Evolutionary conservation across 2,888 invertebrate species (phyloP).

Genomic region (Lysandra coridon): DNA sequence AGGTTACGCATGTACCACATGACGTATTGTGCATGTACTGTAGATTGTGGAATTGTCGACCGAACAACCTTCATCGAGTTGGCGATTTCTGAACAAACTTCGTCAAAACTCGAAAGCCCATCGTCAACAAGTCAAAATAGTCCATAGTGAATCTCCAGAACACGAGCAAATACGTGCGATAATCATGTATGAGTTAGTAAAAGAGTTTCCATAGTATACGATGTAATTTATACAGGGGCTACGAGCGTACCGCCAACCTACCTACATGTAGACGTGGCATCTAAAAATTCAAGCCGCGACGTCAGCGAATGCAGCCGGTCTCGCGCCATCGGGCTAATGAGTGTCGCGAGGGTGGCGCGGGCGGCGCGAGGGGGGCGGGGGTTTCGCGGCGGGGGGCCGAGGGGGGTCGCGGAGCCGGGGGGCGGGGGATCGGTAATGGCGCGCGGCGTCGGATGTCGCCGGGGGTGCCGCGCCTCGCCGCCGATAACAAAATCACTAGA

Average conservation of each 20-base stretch:
- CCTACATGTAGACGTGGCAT: slow-evolving; percentile 41
- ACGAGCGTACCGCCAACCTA: slow-evolving; percentile 37
- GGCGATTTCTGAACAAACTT: not conserved
- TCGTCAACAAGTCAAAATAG: not conserved
- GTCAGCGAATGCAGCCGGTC: slow-evolving; percentile 62
- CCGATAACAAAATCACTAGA: slow-evolving; percentile 80
- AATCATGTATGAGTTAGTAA: not conserved
- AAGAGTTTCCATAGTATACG: not conserved
- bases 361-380: slow-evolving; percentile 44
- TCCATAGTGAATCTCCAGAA: not conserved
- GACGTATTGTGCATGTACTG: not conserved
- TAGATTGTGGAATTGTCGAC: not conserved
- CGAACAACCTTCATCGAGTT: not conserved
- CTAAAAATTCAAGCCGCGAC: slow-evolving; percentile 68
- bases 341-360: slow-evolving; percentile 48
- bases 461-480: slow-evolving; percentile 67
- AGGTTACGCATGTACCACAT: not conserved
- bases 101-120: not conserved
- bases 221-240: not conserved
- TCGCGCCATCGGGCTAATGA: slow-evolving; percentile 69
- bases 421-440: slow-evolving; percentile 63
- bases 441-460: slow-evolving; percentile 76
- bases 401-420: slow-evolving; percentile 46
- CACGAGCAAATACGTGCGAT: not conserved
- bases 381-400: slow-evolving; percentile 42